Evolutionary conservation across 2,888 invertebrate species (phyloP).

Genomic region (Rhagophthalmus giganteus): DNA sequence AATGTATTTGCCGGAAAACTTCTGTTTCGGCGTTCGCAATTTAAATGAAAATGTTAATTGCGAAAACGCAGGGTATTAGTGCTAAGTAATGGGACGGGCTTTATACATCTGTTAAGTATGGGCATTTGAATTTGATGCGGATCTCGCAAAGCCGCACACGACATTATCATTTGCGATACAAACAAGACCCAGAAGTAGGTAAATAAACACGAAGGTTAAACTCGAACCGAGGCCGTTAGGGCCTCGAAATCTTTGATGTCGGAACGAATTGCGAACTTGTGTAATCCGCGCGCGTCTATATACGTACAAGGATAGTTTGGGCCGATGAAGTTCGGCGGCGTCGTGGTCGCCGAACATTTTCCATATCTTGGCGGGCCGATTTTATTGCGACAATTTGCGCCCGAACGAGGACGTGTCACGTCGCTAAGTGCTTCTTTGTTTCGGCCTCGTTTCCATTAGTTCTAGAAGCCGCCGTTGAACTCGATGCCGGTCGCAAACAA

Average conservation of each 20-base stretch:
- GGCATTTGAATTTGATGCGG: slow-evolving; percentile 4
- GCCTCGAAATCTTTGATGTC: slow-evolving; percentile 28
- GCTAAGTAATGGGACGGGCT: background rate
- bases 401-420: slow-evolving; percentile 30
- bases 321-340: too few species aligned
- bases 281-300: slow-evolving; percentile 22
- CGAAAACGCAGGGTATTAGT: background rate
- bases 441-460: slow-evolving; percentile 28
- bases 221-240: slow-evolving; percentile 13
- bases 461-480: slow-evolving; percentile 14
- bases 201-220: slow-evolving; percentile 25
- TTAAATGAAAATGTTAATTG: too few species aligned
- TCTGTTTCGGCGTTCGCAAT: too few species aligned
- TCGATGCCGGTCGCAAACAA: slow-evolving; percentile 19
- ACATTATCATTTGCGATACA: slow-evolving; percentile 14
- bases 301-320: slow-evolving; percentile 19
- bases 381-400: slow-evolving; percentile 32
- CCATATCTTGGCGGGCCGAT: slow-evolving; percentile 26
- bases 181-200: slow-evolving; percentile 21
- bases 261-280: slow-evolving; percentile 19
- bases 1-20: too few species aligned
- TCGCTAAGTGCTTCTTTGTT: slow-evolving; percentile 33
- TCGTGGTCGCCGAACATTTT: slow-evolving; percentile 12
- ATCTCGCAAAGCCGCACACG: slow-evolving; percentile 12
- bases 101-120: background rate